phyloP scores from a whole-genome alignment of 2,797 vertebrate species.

The Huso huso region DNA sequence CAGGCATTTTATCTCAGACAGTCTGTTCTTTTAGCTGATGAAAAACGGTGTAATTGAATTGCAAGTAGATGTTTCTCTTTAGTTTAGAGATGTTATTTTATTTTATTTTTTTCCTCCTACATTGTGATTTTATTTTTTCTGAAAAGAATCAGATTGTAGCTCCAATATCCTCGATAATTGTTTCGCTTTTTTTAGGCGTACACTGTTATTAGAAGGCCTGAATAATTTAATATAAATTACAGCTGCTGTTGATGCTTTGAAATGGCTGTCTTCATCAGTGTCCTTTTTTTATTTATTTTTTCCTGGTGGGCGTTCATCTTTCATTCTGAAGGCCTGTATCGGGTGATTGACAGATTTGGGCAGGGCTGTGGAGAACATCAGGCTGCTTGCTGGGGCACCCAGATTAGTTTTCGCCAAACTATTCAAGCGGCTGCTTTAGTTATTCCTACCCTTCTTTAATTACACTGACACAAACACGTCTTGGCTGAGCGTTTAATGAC shows the following conservation, averaged over 20 bases:
- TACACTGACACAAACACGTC: slow-evolving; percentile 5
- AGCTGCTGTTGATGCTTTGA: too few species aligned
- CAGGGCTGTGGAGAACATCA: neutral
- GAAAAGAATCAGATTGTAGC: neutral
- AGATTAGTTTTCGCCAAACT: slow-evolving; percentile 8
- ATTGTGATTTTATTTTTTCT: neutral
- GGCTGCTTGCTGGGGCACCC: neutral
- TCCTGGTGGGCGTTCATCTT: neutral
- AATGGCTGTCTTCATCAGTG: neutral
- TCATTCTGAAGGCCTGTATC: neutral
- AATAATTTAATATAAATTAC: too few species aligned
- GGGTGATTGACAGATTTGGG: neutral
- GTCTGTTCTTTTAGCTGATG: slow-evolving; percentile 14
- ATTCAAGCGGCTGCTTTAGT: slow-evolving; percentile 6
- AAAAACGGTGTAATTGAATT: slow-evolving; percentile 10
- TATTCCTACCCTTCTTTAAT: slow-evolving; percentile 12
- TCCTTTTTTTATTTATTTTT: neutral
- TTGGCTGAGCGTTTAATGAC: slow-evolving; percentile 6
- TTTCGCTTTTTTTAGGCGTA: neutral
- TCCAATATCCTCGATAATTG: neutral
- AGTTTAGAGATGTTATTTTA: neutral
- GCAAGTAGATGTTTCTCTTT: neutral
- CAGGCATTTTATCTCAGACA: slow-evolving; percentile 30
- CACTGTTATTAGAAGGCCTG: too few species aligned
- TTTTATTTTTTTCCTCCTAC: neutral